Percentiles rank a stretch among this genome's conserved stretches.
Conservation (phyloP, 64 coral and sea anemone genomes). For the Pachyseris speciosa region DNA sequence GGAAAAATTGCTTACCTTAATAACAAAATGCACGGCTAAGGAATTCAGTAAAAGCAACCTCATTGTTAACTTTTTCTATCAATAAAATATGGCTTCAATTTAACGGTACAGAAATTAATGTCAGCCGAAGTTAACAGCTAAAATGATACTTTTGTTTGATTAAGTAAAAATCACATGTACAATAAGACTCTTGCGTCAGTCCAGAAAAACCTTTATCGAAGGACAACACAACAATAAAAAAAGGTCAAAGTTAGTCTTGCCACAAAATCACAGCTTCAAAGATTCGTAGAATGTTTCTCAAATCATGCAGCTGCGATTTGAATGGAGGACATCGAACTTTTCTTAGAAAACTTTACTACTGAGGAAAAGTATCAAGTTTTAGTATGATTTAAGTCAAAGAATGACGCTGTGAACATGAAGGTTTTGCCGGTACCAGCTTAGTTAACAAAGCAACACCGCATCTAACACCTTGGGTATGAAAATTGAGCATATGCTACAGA, state of each 20-base stretch:
- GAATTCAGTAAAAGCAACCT: constrained; percentile 10
- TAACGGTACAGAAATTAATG: constrained; percentile 5
- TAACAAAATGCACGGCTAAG: constrained; percentile 11
- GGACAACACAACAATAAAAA: not conserved
- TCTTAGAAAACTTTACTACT: constrained; percentile 10
- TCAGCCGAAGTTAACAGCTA: constrained; percentile 23
- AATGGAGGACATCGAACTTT: constrained; percentile 1
- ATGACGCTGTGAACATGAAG: not conserved
- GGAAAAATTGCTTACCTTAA: constrained; percentile 26
- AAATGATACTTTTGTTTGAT: constrained; percentile 30
- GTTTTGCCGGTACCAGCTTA: constrained; percentile 10
- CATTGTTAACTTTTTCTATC: constrained; percentile 17
- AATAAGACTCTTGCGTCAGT: not conserved
- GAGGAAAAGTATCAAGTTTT: not conserved
- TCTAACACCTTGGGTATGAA: not conserved
- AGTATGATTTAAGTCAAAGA: constrained; percentile 33
- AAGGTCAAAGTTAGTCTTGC: no score
- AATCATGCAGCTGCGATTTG: constrained; percentile 14
- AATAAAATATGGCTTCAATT: constrained; percentile 9
- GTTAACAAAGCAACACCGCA: constrained; percentile 1
- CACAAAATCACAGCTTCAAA: no score
- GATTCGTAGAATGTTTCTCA: not conserved
- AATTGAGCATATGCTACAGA: not conserved
- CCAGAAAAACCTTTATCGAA: not conserved
- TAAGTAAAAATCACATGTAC: constrained; percentile 2